Percentiles rank a stretch among this genome's conserved stretches.
Evolutionary conservation across 1,140 invertebrate genomes (phyloP).

Genomic region (Ips nitidus): DNA sequence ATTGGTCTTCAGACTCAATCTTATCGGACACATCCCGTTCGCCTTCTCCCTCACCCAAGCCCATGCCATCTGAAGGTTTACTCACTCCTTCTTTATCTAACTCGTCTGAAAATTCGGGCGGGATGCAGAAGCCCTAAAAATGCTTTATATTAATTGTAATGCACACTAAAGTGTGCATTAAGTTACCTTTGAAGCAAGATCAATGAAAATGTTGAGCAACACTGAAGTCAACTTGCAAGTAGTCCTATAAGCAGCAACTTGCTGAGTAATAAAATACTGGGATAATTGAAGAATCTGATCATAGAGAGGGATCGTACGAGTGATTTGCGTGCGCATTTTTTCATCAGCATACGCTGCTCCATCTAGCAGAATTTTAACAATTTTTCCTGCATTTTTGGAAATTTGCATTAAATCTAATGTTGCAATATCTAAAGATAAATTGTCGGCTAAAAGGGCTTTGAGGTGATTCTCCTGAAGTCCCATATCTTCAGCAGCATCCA

Average conservation of each 20-base stretch:
- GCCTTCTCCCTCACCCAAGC: conserved; percentile 90
- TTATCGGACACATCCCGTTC: conserved; percentile 92
- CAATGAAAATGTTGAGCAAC: conserved; percentile 81
- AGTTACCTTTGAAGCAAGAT: conserved; percentile 75
- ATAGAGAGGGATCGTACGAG: conserved; percentile 65
- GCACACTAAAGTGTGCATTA: background rate
- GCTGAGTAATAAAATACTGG: conserved; percentile 77
- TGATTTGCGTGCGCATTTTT: conserved; percentile 39
- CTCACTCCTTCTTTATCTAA: conserved; percentile 61
- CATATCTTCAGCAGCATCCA: conserved; percentile 45
- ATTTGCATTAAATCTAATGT: conserved; percentile 57
- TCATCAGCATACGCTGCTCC: conserved; percentile 9
- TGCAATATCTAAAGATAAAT: conserved; percentile 60
- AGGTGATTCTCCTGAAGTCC: conserved; percentile 64
- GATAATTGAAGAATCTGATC: conserved; percentile 74
- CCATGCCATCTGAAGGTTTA: conserved; percentile 69
- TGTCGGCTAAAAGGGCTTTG: conserved; percentile 62
- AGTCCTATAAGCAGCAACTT: conserved; percentile 72
- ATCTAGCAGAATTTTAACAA: conserved; percentile 32
- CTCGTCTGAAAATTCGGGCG: conserved; percentile 76
- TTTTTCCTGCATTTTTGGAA: conserved; percentile 29
- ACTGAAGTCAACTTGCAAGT: conserved; percentile 83
- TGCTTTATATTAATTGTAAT: conserved; percentile 14
- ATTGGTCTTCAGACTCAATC: conserved; percentile 90
- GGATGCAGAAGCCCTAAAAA: conserved; percentile 85